These are phyloP conservation scores for Agriopis aurantiaria DNA, from an alignment of 2,888 invertebrate species.

Conservation along the genomic window DNA sequence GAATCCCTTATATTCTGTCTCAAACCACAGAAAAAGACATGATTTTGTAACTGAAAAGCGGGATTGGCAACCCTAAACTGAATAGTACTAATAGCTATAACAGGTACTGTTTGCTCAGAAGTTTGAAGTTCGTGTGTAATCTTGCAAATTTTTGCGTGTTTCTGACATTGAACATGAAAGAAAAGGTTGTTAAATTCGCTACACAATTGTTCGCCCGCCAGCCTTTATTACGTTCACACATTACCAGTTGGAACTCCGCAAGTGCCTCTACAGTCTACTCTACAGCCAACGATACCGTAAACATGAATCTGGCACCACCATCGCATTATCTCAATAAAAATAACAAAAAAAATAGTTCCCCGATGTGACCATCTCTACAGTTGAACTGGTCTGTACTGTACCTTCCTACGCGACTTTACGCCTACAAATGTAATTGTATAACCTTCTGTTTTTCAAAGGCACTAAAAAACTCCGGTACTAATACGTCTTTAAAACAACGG, in stretches of 20 bases:
- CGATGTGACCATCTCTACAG: background rate
- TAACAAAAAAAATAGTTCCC: background rate
- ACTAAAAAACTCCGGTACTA: conserved; percentile 67
- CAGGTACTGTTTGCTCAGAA: conserved; percentile 12
- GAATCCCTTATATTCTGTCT: too few relatives aligned
- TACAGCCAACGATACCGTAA: background rate
- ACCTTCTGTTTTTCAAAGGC: conserved; percentile 71
- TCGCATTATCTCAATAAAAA: background rate
- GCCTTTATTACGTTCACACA: conserved; percentile 54
- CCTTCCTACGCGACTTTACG: conserved; percentile 59
- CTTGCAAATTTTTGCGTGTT: conserved; percentile 36
- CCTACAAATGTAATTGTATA: conserved; percentile 70
- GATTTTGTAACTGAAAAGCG: too few relatives aligned
- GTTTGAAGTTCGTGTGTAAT: conserved; percentile 14
- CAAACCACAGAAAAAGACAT: too few relatives aligned
- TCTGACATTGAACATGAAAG: conserved; percentile 52
- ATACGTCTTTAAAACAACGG: conserved; percentile 70
- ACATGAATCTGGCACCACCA: background rate
- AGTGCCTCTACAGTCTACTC: conserved; percentile 44
- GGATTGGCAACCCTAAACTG: too few relatives aligned
- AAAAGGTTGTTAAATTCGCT: conserved; percentile 55
- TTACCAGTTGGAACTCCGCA: conserved; percentile 47
- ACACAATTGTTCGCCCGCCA: conserved; percentile 55
- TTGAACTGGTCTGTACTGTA: background rate
- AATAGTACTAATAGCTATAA: conserved; percentile 18